phyloP scores from a whole-genome alignment of 2,113 vertebrate species.

The Irena cyanogastra region DNA sequence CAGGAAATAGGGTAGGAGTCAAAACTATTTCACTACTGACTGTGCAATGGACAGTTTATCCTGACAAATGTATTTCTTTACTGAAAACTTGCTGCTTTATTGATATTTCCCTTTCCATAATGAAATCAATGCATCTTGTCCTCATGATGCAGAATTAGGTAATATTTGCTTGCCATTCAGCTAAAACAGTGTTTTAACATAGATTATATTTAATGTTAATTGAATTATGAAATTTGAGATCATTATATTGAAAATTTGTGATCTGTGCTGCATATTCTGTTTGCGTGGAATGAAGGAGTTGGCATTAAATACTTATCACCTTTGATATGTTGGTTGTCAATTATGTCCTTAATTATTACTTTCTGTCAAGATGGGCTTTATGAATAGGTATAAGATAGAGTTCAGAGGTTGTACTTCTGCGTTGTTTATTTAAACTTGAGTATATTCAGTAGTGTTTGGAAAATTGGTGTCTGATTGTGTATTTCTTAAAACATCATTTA shows the following conservation, averaged over 20 bases:
- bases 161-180: conserved; percentile 37
- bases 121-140: conserved; percentile 13
- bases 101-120: conserved; percentile 48
- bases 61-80: conserved; percentile 48
- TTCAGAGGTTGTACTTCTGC: not conserved
- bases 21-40: not conserved
- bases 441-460: not conserved
- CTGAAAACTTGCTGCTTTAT: conserved; percentile 43
- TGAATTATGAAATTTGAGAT: conserved; percentile 43
- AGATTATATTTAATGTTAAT: conserved; percentile 35
- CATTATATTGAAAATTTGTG: not conserved
- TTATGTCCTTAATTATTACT: conserved; percentile 57
- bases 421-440: conserved; percentile 15
- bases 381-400: not conserved
- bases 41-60: conserved; percentile 20
- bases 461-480: not conserved
- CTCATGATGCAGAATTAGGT: not conserved
- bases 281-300: not conserved
- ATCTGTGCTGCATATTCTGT: not conserved
- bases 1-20: not conserved
- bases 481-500: not conserved
- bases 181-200: conserved; percentile 33
- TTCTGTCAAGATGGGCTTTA: conserved; percentile 7
- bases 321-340: conserved; percentile 35
- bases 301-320: conserved; percentile 51